Conservation (phyloP, 2,113 vertebrate species). For the Perca schrenkii region DNA sequence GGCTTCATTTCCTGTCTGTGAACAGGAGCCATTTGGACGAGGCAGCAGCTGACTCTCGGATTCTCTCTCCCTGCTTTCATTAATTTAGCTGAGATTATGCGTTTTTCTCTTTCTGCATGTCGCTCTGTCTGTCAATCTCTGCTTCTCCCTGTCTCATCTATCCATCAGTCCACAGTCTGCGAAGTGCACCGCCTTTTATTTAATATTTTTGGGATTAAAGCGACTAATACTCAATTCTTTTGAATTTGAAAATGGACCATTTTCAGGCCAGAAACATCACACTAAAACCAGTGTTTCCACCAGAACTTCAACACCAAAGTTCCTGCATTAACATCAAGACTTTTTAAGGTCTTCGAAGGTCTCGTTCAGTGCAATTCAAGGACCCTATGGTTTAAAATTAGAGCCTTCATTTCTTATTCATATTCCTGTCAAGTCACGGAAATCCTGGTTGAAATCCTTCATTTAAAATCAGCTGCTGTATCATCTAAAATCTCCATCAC, state of each 20-base stretch:
- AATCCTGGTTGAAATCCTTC: constrained; percentile 18
- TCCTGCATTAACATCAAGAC: background rate
- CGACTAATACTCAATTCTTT: background rate
- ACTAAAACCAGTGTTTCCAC: background rate
- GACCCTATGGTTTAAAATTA: background rate
- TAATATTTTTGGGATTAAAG: background rate
- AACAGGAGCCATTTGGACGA: constrained; percentile 57
- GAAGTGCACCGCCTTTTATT: no score
- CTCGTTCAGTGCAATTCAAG: background rate
- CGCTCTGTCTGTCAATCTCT: constrained; percentile 31
- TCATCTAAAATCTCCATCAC: constrained; percentile 28
- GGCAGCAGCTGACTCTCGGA: constrained; percentile 33
- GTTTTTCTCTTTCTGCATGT: constrained; percentile 32
- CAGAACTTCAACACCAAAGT: background rate
- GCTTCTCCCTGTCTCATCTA: background rate
- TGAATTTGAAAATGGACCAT: background rate
- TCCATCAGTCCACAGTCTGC: background rate
- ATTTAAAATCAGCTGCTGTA: constrained; percentile 27
- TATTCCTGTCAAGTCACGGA: constrained; percentile 15
- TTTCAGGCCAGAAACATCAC: background rate
- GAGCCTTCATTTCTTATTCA: constrained; percentile 37
- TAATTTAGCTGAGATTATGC: constrained; percentile 67
- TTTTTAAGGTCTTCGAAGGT: constrained; percentile 23
- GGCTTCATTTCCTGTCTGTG: constrained; percentile 68
- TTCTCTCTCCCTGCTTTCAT: constrained; percentile 54